Evolutionary conservation across 1,140 invertebrate species (phyloP), one percentile per base, ranked within the genome.

Genomic region (Meloidogyne chitwoodi): DNA sequence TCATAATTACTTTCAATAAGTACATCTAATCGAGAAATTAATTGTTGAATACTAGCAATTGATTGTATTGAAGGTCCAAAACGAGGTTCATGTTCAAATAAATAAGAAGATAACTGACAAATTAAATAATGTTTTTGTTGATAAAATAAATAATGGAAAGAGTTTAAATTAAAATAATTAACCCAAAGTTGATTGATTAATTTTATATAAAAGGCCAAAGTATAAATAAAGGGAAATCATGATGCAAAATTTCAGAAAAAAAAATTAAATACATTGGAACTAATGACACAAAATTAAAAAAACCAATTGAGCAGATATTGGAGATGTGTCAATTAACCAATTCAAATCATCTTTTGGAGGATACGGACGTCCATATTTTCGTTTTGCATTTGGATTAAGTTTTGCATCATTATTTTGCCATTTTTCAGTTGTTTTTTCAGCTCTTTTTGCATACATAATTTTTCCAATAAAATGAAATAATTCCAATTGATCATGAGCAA

Each of bases 381-480:
- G 26, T 62, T 65, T 14, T n/a, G 26, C 16, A 44, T 80, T 56
- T 26, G 22, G 22, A 26, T 29, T 19, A 16, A 79, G 31, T 64
- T 61, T 41, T 2, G 31, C 29, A 44, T 81, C 79, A 29, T 26
- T 19, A 10, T 34, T 24, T 27, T 27, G 16, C 78, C 78, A 81
- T 27, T 22, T 22, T 26, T 81, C 71, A 26, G 26, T 66, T 26
- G 34, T 14, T 11, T 24, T 44, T 68, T 38, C 61, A 12, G 63
- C 77, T 67, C 78, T 72, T 62, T 79, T 79, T 19, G 78, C 78
- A 65, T 79, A 79, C 26, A 79, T 71, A 14, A 79, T 38, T 64
- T 79, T 79, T 12, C 79, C 78, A 44, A 79, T 79, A 74, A 75
- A 79, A 56, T 79, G 78, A 61, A 80, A 79, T 41, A 79, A 41